Base-by-base conservation (phyloP, 2,797 vertebrate genomes). In the Acrossocheilus wenchowensis region DNA sequence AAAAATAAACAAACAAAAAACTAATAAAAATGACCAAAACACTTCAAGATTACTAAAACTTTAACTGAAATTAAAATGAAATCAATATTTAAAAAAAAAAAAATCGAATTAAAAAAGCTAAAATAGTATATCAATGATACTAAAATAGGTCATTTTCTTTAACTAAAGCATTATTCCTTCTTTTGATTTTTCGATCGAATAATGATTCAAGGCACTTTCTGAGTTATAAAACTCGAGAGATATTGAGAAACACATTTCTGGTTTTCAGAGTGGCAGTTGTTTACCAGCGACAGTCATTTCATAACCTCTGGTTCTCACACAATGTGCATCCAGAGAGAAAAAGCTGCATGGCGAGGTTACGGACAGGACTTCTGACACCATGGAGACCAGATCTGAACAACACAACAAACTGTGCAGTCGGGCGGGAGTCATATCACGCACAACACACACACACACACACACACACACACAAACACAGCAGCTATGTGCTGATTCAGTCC, bases 331-430 rank as follows among this genome's bases (percentile, higher is more conserved):
- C 52, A 80, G 64, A 36, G 34, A 45, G 57, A 57, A 60, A 85
- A 71, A 45, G 45, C 74, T 85, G 83, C 75, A 54, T 43, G 83
- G 72, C 0, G 73, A 84, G 82, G 60, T 77, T 78, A 78, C 17
- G n/a, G 36, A 69, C 64, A 41, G 84, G 64, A 48, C 75, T 72
- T 80, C 68, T 85, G 84, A 57, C 84, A 43, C 84, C 84, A 80
- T 85, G 77, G 84, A 85, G 77, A 85, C 84, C 14, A 78, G 83
- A 78, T 43, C 71, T 60, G 60, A 85, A 85, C 68, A 80, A 72
- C 84, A 85, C 84, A 85, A 85, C 84, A 85, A 78, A 78, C 62
- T 68, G 60, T 68, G 15, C 73, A 68, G 83, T 57, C 52, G 74
- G 83, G 36, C 45, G 10, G 62, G 48, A 78, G 74, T 75, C 83